Evolutionary conservation across 2,113 vertebrate species (phyloP).

Genomic region (Hemiprocne comata): DNA sequence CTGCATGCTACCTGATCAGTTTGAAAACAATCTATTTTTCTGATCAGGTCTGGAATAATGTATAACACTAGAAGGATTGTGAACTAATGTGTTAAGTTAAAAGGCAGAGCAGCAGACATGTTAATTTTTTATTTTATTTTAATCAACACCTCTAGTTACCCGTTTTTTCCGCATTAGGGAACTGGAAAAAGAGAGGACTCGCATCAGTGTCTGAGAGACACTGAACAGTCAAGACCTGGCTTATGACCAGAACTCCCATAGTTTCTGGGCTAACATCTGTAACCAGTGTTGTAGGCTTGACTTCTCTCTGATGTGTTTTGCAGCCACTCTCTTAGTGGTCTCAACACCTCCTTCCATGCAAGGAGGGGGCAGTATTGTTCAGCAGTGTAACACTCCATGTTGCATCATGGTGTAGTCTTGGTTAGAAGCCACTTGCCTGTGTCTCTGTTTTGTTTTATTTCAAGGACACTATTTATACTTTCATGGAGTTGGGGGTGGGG

Average conservation of each 20-base stretch:
- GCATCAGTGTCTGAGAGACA: background rate
- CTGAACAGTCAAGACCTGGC: background rate
- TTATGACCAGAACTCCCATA: background rate
- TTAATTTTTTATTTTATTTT: background rate
- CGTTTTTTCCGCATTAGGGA: background rate
- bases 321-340: background rate
- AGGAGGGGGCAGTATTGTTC: background rate
- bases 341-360: background rate
- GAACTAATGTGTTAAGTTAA: background rate
- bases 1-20: background rate
- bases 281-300: slow-evolving; percentile 11
- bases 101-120: background rate
- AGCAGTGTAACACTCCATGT: background rate
- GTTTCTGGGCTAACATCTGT: slow-evolving; percentile 13
- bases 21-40: background rate
- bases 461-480: slow-evolving; percentile 1
- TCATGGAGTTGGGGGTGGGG: background rate
- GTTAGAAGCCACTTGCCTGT: background rate
- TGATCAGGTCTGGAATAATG: background rate
- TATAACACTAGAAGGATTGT: background rate
- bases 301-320: slow-evolving; percentile 9
- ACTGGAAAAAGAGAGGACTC: background rate
- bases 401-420: background rate
- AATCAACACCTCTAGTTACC: background rate
- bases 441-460: background rate